Evolutionary conservation across 2,113 vertebrate species (phyloP).

Genomic region (Trichechus manatus): DNA sequence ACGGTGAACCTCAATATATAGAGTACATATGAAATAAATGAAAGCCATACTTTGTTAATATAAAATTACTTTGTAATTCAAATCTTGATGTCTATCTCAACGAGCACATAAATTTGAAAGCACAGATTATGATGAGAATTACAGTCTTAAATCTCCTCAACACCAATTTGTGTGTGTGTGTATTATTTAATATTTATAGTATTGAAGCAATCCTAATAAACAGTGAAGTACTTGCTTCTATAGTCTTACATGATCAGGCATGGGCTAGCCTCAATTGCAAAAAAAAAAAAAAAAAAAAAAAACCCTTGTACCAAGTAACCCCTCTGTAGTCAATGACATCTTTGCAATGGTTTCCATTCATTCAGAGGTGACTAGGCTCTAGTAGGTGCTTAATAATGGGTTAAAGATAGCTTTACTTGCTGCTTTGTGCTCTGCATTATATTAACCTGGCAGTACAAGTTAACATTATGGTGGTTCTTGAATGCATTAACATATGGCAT

Average conservation of each 20-base stretch:
- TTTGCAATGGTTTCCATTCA: background rate
- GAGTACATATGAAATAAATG: slow-evolving; percentile 4
- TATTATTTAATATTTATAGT: background rate
- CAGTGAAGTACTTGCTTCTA: background rate
- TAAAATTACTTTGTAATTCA: background rate
- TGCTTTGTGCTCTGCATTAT: background rate
- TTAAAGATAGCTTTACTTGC: slow-evolving; percentile 3
- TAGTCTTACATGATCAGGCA: background rate
- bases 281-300: background rate
- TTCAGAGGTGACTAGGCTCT: background rate
- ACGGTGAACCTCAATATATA: background rate
- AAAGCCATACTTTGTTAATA: background rate
- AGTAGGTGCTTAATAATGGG: background rate
- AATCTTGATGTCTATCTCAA: slow-evolving; percentile 36
- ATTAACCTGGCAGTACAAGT: background rate
- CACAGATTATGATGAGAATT: background rate
- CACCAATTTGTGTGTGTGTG: background rate
- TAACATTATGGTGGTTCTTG: background rate
- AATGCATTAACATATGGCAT: background rate
- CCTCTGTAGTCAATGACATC: background rate
- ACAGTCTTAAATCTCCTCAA: background rate
- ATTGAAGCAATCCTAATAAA: slow-evolving; percentile 39
- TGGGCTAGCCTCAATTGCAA: background rate
- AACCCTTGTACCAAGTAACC: background rate
- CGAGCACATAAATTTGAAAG: slow-evolving; percentile 13